These are phyloP conservation scores for Parambassis ranga DNA, from an alignment of 2,797 vertebrate genomes.

Conservation along the genomic window DNA sequence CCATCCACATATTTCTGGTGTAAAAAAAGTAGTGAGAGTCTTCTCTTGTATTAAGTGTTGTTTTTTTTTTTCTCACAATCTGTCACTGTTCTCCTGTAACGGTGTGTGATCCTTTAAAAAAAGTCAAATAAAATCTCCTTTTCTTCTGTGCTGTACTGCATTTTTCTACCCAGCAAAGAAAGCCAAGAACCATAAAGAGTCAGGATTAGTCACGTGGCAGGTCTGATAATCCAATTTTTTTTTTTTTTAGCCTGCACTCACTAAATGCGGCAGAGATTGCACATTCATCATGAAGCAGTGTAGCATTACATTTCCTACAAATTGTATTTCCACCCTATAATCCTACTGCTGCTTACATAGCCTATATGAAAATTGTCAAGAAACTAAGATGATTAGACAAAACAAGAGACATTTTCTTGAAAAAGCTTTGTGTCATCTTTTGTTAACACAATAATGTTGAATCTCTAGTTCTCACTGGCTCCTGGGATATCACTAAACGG, in stretches of 20 bases:
- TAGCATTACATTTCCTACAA: not conserved
- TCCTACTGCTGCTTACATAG: not conserved
- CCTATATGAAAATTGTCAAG: not conserved
- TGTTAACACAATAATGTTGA: too few species aligned
- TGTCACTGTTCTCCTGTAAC: not conserved
- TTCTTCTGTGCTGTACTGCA: not conserved
- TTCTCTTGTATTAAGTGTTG: not conserved
- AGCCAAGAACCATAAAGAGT: not conserved
- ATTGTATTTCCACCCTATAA: not conserved
- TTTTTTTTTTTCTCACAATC: slow-evolving; percentile 6
- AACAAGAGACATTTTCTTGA: too few species aligned
- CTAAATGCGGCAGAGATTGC: not conserved
- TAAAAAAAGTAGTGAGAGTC: slow-evolving; percentile 9
- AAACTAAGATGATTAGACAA: not conserved
- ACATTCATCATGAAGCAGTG: not conserved
- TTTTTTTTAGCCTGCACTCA: not conserved
- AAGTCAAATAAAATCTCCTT: not conserved
- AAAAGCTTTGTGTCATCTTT: too few species aligned
- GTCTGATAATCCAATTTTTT: not conserved
- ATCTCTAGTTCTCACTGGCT: too few species aligned
- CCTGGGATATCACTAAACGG: too few species aligned
- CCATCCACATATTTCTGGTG: not conserved
- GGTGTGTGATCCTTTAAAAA: not conserved
- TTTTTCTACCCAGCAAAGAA: not conserved
- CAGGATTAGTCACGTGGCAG: fast-evolving